These are phyloP conservation scores for Amphipoea lucens DNA, from an alignment of 2,888 invertebrate genomes.

Conservation along the genomic window DNA sequence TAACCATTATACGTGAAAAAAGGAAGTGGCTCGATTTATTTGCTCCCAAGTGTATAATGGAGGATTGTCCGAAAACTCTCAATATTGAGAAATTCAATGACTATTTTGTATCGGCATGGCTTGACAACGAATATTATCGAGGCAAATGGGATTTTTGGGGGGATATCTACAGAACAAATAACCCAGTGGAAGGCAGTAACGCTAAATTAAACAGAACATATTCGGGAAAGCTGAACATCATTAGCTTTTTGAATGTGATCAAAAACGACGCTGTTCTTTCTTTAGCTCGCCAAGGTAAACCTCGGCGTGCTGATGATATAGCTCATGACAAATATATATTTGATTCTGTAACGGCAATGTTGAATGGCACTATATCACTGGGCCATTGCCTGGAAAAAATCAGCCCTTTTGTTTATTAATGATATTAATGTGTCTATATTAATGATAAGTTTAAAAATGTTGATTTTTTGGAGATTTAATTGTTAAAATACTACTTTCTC, in stretches of 20 bases:
- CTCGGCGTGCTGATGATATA: constrained; percentile 31
- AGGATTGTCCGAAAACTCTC: constrained; percentile 13
- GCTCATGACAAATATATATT: constrained; percentile 27
- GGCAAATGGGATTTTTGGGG: constrained; percentile 41
- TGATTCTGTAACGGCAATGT: constrained; percentile 32
- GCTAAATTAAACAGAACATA: constrained; percentile 42
- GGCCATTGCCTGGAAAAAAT: constrained; percentile 29
- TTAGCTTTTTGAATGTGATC: constrained; percentile 39
- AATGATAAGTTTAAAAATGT: constrained; percentile 27
- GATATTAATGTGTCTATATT: constrained; percentile 23
- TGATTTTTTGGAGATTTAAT: constrained; percentile 27
- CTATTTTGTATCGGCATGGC: constrained; percentile 25
- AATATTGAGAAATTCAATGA: background rate
- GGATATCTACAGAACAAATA: constrained; percentile 40
- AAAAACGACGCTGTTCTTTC: constrained; percentile 42
- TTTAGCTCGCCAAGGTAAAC: constrained; percentile 29
- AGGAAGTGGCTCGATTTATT: too few species aligned
- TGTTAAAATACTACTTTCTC: constrained; percentile 25
- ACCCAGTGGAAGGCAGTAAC: constrained; percentile 40
- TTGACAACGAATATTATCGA: constrained; percentile 22
- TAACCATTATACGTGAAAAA: too few species aligned
- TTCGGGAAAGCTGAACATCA: constrained; percentile 41
- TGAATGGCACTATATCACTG: constrained; percentile 32
- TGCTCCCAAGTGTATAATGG: too few species aligned
- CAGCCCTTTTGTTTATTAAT: constrained; percentile 35